These are phyloP conservation scores for Limnephilus lunatus DNA, from an alignment of 2,888 invertebrate genomes.

Conservation along the genomic window DNA sequence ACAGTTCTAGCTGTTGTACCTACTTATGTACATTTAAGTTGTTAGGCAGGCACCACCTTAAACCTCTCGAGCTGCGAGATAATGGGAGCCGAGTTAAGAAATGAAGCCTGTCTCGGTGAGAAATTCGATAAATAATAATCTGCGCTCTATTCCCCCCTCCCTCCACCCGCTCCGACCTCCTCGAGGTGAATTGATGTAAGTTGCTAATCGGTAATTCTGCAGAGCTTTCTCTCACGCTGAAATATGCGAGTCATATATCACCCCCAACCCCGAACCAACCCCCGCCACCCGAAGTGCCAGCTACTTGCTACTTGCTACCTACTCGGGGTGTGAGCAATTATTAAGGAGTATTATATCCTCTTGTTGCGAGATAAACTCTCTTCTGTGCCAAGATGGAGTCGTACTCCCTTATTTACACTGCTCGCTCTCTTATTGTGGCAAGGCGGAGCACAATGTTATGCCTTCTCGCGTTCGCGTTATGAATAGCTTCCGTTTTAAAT, in stretches of 20 bases:
- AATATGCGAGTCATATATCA: slow-evolving; percentile 63
- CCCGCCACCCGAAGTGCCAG: slow-evolving; percentile 5
- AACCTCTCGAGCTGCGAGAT: slow-evolving; percentile 23
- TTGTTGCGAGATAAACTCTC: slow-evolving; percentile 61
- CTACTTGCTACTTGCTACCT: background rate
- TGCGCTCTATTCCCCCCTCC: background rate
- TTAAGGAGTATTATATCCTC: slow-evolving; percentile 60
- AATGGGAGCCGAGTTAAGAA: slow-evolving; percentile 42
- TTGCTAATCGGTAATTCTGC: slow-evolving; percentile 63
- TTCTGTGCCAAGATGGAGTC: slow-evolving; percentile 40
- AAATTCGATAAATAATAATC: slow-evolving; percentile 54
- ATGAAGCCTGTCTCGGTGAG: slow-evolving; percentile 50
- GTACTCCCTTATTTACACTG: slow-evolving; percentile 43
- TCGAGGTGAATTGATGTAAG: slow-evolving; percentile 60
- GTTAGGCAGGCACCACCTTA: slow-evolving; percentile 13
- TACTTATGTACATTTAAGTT: background rate
- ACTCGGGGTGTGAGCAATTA: slow-evolving; percentile 56
- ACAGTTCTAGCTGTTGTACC: no score
- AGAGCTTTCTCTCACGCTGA: slow-evolving; percentile 56
- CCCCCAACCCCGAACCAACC: background rate
- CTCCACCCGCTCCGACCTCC: background rate
- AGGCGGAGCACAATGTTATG: background rate
- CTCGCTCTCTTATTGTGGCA: background rate
- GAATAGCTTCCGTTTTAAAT: background rate
- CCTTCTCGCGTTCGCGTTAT: background rate